phyloP scores from a whole-genome alignment of 1,140 invertebrate species.

The Eumeta japonica region DNA sequence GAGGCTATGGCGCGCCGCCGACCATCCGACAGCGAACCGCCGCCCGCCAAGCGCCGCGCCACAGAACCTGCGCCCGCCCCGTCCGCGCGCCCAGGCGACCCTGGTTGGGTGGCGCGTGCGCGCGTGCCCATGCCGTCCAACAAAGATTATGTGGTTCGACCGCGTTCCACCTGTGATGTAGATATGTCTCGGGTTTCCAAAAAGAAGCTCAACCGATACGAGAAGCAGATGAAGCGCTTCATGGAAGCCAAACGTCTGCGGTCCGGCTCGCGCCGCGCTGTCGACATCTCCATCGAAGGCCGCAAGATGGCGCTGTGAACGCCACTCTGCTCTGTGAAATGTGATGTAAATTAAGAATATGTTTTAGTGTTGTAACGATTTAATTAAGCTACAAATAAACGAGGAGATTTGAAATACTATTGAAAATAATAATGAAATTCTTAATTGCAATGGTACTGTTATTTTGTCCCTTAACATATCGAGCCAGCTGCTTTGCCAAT shows the following conservation, averaged over 20 bases:
- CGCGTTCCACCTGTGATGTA: slow-evolving; percentile 85
- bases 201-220: slow-evolving; percentile 82
- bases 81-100: slow-evolving; percentile 83
- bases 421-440: no score
- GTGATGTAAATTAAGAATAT: no score
- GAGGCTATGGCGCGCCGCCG: slow-evolving; percentile 69
- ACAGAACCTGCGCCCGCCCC: not conserved
- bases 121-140: slow-evolving; percentile 92
- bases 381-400: no score
- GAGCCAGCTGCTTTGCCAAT: no score
- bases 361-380: no score
- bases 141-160: slow-evolving; percentile 94
- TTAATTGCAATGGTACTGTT: no score
- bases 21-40: slow-evolving; percentile 33
- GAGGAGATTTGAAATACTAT: no score
- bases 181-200: slow-evolving; percentile 78
- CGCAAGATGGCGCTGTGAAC: slow-evolving; percentile 93
- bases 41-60: slow-evolving; percentile 11
- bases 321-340: no score
- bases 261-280: slow-evolving; percentile 73
- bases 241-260: slow-evolving; percentile 81
- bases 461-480: no score
- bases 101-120: slow-evolving; percentile 92
- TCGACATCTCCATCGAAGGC: slow-evolving; percentile 93
- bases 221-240: slow-evolving; percentile 88